Percentiles rank a stretch among this genome's conserved stretches.
These are phyloP conservation scores for Antheraea mylitta DNA, from an alignment of 1,140 invertebrate species.

Conservation along the genomic window DNA sequence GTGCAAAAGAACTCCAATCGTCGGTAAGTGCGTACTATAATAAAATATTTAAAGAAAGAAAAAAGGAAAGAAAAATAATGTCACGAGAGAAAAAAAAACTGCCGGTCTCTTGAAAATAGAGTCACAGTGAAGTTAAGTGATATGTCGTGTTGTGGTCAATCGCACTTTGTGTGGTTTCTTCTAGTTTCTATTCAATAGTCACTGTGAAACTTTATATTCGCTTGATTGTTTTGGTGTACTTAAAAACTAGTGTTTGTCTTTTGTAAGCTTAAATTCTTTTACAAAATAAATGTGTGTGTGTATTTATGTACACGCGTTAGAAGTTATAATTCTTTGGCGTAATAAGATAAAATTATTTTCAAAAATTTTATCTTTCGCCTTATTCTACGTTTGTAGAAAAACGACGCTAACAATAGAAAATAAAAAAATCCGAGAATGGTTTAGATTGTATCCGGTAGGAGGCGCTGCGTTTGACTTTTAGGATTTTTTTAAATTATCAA, in stretches of 20 bases:
- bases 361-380: too few species aligned
- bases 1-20: background rate
- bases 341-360: too few species aligned
- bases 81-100: conserved; percentile 22
- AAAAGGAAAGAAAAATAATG: conserved; percentile 17
- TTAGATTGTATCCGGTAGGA: too few species aligned
- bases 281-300: too few species aligned
- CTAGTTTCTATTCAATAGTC: conserved; percentile 32
- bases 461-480: too few species aligned
- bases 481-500: too few species aligned
- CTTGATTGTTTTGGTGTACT: conserved; percentile 5
- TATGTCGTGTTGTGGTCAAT: conserved; percentile 66
- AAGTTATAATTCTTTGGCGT: too few species aligned
- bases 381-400: too few species aligned
- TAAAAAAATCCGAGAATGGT: too few species aligned
- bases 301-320: too few species aligned
- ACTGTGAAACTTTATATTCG: conserved; percentile 33
- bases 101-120: conserved; percentile 28
- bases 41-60: conserved; percentile 18
- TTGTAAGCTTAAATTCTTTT: background rate
- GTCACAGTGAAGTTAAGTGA: conserved; percentile 52
- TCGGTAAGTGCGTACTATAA: conserved; percentile 3
- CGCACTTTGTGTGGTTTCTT: conserved; percentile 46
- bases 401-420: too few species aligned
- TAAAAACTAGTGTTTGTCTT: background rate